phyloP scores from a whole-genome alignment of 2,113 vertebrate species.

The Stercorarius parasiticus region DNA sequence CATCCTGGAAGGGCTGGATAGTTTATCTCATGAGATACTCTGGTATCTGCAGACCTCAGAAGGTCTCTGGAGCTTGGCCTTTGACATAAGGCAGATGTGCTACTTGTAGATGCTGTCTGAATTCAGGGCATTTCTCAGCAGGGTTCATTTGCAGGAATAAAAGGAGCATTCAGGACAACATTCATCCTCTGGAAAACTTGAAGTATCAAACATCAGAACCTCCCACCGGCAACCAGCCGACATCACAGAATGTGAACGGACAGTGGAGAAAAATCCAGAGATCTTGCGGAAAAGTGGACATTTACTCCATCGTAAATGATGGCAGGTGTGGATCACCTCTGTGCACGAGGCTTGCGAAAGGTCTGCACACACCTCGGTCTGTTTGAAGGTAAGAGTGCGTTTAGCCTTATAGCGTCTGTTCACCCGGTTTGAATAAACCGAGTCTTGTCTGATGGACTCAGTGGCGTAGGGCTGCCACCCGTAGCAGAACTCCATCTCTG shows the following conservation, averaged over 20 bases:
- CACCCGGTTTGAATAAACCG: not conserved
- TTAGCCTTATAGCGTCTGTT: not conserved
- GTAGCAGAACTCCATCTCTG: not conserved
- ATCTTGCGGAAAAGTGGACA: not conserved
- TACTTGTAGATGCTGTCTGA: not conserved
- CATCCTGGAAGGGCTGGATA: not conserved
- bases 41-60: not conserved
- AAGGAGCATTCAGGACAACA: conserved; percentile 7
- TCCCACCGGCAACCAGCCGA: not conserved
- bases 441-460: not conserved
- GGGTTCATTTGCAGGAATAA: not conserved
- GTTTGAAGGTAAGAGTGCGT: not conserved
- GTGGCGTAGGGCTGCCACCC: not conserved
- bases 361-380: not conserved
- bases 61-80: not conserved
- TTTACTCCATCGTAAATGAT: not conserved
- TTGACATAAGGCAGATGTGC: not conserved
- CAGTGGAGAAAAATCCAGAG: not conserved
- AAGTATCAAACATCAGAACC: conserved; percentile 32
- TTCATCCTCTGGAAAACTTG: conserved; percentile 41
- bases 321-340: not conserved
- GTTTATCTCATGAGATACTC: not conserved
- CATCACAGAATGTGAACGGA: not conserved
- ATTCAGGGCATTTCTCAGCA: not conserved
- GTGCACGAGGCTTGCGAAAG: not conserved